These are phyloP conservation scores for Drosophila ustulata DNA, from an alignment of 2,888 invertebrate genomes.

Conservation along the genomic window DNA sequence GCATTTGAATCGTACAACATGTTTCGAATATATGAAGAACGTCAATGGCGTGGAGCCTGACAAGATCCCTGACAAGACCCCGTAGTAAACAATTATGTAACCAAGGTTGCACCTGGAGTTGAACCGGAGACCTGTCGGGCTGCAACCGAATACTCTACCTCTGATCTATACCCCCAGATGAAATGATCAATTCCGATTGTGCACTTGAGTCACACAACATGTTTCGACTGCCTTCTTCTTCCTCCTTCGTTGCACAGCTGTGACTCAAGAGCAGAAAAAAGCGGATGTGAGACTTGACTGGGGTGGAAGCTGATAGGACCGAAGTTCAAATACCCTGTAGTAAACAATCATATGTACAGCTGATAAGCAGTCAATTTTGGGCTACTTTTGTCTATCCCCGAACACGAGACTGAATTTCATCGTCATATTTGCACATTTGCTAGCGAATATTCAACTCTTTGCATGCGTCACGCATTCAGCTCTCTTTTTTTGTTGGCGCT, in stretches of 20 bases:
- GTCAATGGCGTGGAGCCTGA: no score
- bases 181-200: slow-evolving; percentile 1
- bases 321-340: slow-evolving; percentile 4
- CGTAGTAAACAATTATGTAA: no score
- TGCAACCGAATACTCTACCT: slow-evolving; percentile 79
- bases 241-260: background rate
- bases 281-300: slow-evolving; percentile 29
- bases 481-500: background rate
- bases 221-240: background rate
- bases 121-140: slow-evolving; percentile 79
- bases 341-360: background rate
- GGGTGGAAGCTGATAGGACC: background rate
- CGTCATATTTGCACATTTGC: background rate
- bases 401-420: background rate
- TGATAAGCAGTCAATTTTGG: background rate
- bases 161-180: slow-evolving; percentile 73
- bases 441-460: background rate
- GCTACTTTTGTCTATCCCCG: background rate
- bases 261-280: slow-evolving; percentile 31
- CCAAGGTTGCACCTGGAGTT: slow-evolving; percentile 51
- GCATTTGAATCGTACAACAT: slow-evolving; percentile 3
- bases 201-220: slow-evolving; percentile 4
- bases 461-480: background rate
- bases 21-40: background rate
- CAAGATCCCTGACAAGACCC: no score